Evolutionary conservation across 2,888 invertebrate genomes (phyloP), one percentile per base, ranked within the genome.

Genomic region (Campopleginae sp.): DNA sequence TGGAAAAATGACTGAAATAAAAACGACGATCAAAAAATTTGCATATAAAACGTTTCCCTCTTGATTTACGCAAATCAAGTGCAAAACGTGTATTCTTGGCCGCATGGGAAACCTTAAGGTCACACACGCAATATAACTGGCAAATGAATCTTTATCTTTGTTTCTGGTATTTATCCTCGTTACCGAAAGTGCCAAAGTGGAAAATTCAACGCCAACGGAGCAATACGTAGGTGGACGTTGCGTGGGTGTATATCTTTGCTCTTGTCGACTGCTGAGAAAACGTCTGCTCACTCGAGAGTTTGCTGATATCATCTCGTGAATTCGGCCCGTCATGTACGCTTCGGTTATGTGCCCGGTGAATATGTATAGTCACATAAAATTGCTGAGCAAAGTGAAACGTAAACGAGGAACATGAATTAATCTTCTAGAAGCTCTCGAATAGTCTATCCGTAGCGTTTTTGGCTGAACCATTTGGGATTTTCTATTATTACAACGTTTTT

Each of bases 301-400:
- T 68, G 80, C 80, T 78, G 51, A 70, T 83, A 79, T 83, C 83
- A 83, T 83, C 79, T 79, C 61, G 74, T 63, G 74, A 79, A 83
- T 83, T 79, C 48, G 44, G 72, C 63, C 14, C 19, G 48, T 65
- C 17, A 51, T 61, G 61, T 33, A 27, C 27, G n/a, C n/a, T 31
- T 12, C 19, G 33, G 31, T 17, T 61, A 68, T 48, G 33, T 58
- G 66, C 27, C 31, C 23, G 10, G 48, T 23, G 7, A 38, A 48
- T 54, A 66, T 54, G 33, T 78, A 70, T n/a, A 66, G 54, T 65
- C 31, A 42, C 65, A 42, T 46, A 19, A 31, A 65, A 71, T 44
- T 31, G 58, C 8, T 46, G 27, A 65, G 23, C 27, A 38, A 65
- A 46, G 76, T 65, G 65, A 63, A 44, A 46, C 31, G 27, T 14